Base-by-base conservation (phyloP, 2,113 vertebrate species). In the Gavia stellata region DNA sequence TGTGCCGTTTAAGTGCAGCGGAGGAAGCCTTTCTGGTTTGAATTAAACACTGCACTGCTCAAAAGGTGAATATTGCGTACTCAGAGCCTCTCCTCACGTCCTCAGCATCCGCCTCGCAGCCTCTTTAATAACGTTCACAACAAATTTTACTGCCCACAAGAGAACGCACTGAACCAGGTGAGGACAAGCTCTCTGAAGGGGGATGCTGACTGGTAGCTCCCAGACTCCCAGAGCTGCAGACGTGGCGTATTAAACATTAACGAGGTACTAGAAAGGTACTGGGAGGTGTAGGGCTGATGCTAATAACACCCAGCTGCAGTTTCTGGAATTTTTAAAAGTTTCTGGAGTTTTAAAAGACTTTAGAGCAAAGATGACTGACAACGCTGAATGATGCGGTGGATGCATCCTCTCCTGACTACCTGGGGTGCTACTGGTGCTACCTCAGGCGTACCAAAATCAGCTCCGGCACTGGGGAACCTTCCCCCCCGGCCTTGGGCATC, bases 1-100 rank as follows among this genome's bases (percentile, higher is more conserved):
- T 0, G 0, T 44, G 26, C 21, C 8, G 9, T 53, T 90, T 62
- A 71, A 86, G 25, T 55, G 67, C 45, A n/a, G 55, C 1, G 2
- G 52, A 49, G 50, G 36, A 59, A 71, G 55, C 16, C 42, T 81
- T 11, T 55, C 14, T 34, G 52, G 25, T 62, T 73, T 82, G 58
- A 90, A 19, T 42, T 56, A 38, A 82, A 47, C 49, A 17, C 19
- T 1, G 4, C 31, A 49, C 31, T 8, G 4, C 34, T 49, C 63
- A 47, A 49, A 74, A 86, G 58, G 10, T 6, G 18, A 86, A 34
- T 42, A 16, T 5, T 66, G 25, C 6, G 0, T 49, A 5, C 24
- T 72, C 40, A 9, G 83, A 47, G 47, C 28, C 15, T 72, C 33
- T 88, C 34, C 42, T 82, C 40, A 2, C 1, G 1, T 36, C 13